These are phyloP conservation scores for Typhlichthys subterraneus DNA, from an alignment of 2,797 vertebrate species.

Conservation along the genomic window DNA sequence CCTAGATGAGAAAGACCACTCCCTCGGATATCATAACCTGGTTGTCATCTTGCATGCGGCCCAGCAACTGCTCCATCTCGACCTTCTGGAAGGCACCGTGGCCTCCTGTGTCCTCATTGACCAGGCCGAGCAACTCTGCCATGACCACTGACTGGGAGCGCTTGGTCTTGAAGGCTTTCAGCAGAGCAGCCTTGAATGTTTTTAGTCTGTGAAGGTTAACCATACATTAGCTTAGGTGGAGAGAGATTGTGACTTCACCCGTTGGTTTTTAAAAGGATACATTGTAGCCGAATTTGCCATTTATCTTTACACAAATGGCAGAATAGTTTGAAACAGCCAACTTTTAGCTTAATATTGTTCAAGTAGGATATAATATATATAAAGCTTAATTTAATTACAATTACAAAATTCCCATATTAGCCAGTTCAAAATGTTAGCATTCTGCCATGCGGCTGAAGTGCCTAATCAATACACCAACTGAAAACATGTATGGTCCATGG, in stretches of 20 bases:
- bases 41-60: constrained; percentile 71
- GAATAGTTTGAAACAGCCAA: no score
- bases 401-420: no score
- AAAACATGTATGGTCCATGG: no score
- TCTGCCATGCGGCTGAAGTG: no score
- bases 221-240: neutral
- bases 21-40: constrained; percentile 73
- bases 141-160: constrained; percentile 65
- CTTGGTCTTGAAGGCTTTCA: constrained; percentile 63
- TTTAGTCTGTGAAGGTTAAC: constrained; percentile 45
- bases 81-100: constrained; percentile 53
- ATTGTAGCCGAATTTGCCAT: no score
- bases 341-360: no score
- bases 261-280: no score
- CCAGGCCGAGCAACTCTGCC: constrained; percentile 50
- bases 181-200: constrained; percentile 62
- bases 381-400: no score
- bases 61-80: constrained; percentile 60
- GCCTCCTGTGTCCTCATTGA: constrained; percentile 45
- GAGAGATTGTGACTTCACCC: neutral
- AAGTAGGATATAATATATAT: no score
- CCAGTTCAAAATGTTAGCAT: no score
- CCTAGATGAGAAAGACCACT: constrained; percentile 71
- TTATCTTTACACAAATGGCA: no score
- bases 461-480: no score